Conservation (phyloP, 2,113 vertebrate genomes). For the Datnioides undecimradiatus region DNA sequence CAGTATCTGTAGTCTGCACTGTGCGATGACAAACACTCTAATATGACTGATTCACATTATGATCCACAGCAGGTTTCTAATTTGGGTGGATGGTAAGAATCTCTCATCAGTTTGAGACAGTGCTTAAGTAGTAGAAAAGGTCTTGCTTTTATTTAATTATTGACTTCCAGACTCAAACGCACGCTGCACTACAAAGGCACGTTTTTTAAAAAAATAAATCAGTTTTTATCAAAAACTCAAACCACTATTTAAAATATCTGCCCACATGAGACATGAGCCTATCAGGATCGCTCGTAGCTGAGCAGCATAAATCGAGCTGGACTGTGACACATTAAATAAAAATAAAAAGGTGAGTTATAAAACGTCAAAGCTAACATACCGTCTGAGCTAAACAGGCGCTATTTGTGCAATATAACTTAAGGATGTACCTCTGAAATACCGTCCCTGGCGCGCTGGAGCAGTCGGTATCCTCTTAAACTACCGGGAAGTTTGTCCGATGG, state of each 20-base stretch:
- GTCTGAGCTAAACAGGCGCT: not conserved
- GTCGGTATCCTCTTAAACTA: not conserved
- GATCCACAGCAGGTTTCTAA: too few species aligned
- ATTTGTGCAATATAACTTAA: not conserved
- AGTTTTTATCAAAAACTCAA: not conserved
- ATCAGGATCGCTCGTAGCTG: not conserved
- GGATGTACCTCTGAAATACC: not conserved
- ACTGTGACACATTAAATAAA: not conserved
- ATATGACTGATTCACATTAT: too few species aligned
- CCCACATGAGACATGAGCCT: not conserved
- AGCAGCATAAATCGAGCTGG: not conserved
- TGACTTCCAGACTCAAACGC: not conserved
- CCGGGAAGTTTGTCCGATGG: constrained; percentile 2
- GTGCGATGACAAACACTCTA: too few species aligned
- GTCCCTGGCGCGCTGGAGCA: not conserved
- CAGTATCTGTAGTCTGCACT: too few species aligned
- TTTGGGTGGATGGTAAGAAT: too few species aligned
- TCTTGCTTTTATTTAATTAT: not conserved
- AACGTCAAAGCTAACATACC: not conserved
- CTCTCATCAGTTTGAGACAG: too few species aligned
- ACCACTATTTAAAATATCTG: not conserved
- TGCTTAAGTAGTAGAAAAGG: too few species aligned
- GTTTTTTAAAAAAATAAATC: too few species aligned
- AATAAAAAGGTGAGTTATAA: not conserved
- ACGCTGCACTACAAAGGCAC: not conserved